Conservation (phyloP, 2,797 vertebrate species). For the Cottoperca gobio region DNA sequence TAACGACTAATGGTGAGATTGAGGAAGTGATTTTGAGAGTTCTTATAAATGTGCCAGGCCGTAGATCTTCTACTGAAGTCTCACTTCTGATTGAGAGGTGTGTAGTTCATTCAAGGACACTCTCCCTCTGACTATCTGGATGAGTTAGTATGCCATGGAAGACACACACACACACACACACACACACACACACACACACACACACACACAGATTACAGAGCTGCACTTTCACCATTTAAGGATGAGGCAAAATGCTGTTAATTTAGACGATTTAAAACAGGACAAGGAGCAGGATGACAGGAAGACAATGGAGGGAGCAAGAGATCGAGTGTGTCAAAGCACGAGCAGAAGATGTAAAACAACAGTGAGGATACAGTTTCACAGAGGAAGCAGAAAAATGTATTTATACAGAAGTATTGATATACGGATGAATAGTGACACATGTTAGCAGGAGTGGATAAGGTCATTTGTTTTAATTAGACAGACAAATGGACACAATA, state of each 20-base stretch:
- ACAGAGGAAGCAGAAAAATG: background rate
- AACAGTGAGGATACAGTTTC: constrained; percentile 30
- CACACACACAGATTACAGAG: background rate
- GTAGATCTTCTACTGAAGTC: constrained; percentile 20
- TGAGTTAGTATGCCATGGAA: constrained; percentile 3
- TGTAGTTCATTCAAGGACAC: constrained; percentile 39
- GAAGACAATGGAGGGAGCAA: constrained; percentile 48
- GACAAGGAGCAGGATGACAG: constrained; percentile 46
- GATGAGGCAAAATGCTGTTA: constrained; percentile 49
- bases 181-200: background rate
- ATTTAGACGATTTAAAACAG: constrained; percentile 61
- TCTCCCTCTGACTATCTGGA: background rate
- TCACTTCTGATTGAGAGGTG: constrained; percentile 32
- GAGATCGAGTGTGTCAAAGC: constrained; percentile 20
- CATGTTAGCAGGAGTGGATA: constrained; percentile 21
- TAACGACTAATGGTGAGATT: constrained; percentile 29
- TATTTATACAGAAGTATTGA: constrained; percentile 52
- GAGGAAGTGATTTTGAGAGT: constrained; percentile 31
- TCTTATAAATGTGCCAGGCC: constrained; percentile 19
- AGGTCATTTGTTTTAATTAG: constrained; percentile 71
- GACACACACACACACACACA: background rate
- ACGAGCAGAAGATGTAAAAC: constrained; percentile 15
- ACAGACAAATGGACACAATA: constrained; percentile 46
- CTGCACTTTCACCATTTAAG: constrained; percentile 31
- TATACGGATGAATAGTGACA: constrained; percentile 58